A percentile compares a stretch with the other conserved stretches of the same genome.
Conservation (phyloP, 2,113 vertebrate genomes). For the Paratilapia polleni region DNA sequence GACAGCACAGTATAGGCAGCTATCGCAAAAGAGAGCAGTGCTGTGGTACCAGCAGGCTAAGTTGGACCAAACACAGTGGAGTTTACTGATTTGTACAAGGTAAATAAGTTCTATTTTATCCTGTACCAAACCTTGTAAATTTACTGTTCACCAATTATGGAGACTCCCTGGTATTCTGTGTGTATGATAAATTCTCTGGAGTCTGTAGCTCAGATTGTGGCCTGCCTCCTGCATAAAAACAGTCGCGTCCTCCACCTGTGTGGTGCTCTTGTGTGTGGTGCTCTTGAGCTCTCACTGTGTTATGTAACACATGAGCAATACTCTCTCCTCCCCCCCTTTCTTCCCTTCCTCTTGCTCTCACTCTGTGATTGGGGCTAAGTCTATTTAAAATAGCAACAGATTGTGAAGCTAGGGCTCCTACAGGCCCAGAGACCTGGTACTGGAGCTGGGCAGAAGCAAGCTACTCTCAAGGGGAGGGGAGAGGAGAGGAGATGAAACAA, state of each 20-base stretch:
- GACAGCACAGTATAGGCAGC: no score
- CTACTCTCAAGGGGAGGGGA: slow-evolving; percentile 68
- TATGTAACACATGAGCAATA: slow-evolving; percentile 83
- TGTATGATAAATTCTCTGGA: no score
- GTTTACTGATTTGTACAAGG: no score
- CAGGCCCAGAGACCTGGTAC: slow-evolving; percentile 61
- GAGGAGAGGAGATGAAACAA: slow-evolving; percentile 27
- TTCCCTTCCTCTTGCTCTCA: neutral
- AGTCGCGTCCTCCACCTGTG: neutral
- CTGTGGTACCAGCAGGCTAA: no score
- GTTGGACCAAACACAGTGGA: no score
- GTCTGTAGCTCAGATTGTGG: no score
- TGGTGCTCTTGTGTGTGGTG: slow-evolving; percentile 55
- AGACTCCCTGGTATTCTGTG: no score
- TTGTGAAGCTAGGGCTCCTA: slow-evolving; percentile 52
- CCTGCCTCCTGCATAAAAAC: neutral
- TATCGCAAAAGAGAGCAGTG: no score
- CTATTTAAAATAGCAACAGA: slow-evolving; percentile 86
- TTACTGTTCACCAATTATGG: no score
- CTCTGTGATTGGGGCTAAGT: slow-evolving; percentile 71
- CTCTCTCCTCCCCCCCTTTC: slow-evolving; percentile 17
- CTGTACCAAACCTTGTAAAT: no score
- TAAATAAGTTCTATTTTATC: no score
- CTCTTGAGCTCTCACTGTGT: slow-evolving; percentile 78
- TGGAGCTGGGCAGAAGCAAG: neutral